These are phyloP conservation scores for Pollenia labialis DNA, from an alignment of 2,888 invertebrate genomes.

Conservation along the genomic window DNA sequence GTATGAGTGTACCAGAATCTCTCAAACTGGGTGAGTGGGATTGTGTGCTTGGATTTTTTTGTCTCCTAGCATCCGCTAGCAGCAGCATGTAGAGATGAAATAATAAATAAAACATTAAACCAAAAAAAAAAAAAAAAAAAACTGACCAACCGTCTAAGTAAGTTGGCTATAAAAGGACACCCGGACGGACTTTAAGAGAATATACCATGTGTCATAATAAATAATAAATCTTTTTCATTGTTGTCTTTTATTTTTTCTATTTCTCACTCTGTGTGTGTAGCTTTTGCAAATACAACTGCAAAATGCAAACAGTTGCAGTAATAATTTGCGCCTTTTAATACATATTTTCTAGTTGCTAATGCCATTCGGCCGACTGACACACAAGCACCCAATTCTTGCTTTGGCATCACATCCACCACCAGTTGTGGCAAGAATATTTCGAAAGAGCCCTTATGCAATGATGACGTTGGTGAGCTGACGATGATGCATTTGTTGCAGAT, in stretches of 20 bases:
- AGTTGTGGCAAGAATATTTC: conserved; percentile 45
- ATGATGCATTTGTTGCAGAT: conserved; percentile 69
- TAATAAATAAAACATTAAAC: conserved; percentile 35
- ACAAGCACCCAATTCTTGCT: conserved; percentile 20
- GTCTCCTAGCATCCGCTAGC: conserved; percentile 32
- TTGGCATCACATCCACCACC: conserved; percentile 22
- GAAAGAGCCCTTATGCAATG: conserved; percentile 48
- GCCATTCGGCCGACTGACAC: conserved; percentile 23
- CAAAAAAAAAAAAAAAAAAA: conserved; percentile 1
- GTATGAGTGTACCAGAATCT: neutral
- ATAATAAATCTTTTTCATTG: conserved; percentile 71
- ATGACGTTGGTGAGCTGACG: conserved; percentile 35
- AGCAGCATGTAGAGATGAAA: conserved; percentile 25
- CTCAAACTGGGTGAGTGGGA: neutral
- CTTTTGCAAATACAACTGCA: conserved; percentile 36
- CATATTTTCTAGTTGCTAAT: conserved; percentile 29
- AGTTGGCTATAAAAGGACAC: conserved; percentile 36
- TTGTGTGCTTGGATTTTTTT: conserved; percentile 15
- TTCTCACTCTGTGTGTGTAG: neutral
- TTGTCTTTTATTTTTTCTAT: conserved; percentile 17
- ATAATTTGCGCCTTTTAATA: conserved; percentile 62
- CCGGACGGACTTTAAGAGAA: conserved; percentile 43
- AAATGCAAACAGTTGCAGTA: conserved; percentile 71
- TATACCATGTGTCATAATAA: conserved; percentile 72
- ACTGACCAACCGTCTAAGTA: conserved; percentile 65